Conservation (phyloP, 1,140 invertebrate genomes). For the Limonius californicus region DNA sequence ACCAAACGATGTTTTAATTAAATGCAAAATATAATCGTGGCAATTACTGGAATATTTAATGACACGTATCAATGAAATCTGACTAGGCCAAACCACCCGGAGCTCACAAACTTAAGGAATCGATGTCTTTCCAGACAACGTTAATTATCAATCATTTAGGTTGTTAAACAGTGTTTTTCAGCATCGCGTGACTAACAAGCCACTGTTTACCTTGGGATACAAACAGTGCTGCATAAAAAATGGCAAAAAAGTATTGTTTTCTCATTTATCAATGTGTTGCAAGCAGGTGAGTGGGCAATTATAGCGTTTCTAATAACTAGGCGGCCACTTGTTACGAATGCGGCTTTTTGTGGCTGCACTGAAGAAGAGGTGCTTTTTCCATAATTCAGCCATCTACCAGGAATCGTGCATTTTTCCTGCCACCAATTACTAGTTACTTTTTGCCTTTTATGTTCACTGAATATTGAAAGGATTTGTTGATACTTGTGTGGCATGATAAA, state of each 20-base stretch:
- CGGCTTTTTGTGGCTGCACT: background rate
- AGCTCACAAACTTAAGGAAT: background rate
- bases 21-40: too few species aligned
- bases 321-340: background rate
- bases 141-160: background rate
- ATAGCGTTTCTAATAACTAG: background rate
- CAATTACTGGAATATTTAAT: too few species aligned
- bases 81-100: too few species aligned
- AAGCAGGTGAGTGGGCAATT: background rate
- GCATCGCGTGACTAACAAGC: background rate
- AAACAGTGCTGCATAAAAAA: background rate
- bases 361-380: background rate
- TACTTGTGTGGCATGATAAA: background rate
- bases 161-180: background rate
- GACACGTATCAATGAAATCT: too few species aligned
- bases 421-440: background rate
- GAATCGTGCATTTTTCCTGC: background rate
- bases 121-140: background rate
- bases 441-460: background rate
- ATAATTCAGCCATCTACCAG: background rate
- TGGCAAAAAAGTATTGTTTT: background rate
- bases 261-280: background rate
- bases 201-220: conserved; percentile 1
- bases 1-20: too few species aligned
- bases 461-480: background rate